A percentile compares a stretch with the other conserved stretches of the same genome.
phyloP scores from a whole-genome alignment of 2,888 invertebrate species.

The Baronia brevicornis region DNA sequence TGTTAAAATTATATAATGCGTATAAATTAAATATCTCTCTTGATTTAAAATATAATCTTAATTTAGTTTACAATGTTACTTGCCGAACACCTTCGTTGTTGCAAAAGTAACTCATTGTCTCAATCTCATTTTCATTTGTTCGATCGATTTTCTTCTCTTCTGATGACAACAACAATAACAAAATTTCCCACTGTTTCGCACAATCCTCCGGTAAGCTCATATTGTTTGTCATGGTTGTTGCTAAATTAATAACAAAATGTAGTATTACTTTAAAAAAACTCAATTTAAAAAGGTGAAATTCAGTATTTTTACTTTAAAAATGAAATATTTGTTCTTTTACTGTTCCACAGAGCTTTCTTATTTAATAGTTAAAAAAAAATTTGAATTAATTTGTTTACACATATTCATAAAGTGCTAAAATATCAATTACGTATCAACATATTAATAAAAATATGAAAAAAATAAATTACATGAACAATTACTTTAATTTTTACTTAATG shows the following conservation, averaged over 20 bases:
- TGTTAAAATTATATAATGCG: too few species aligned
- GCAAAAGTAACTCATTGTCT: conserved; percentile 56
- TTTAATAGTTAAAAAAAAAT: too few species aligned
- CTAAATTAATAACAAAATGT: conserved; percentile 17
- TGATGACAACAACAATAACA: conserved; percentile 51
- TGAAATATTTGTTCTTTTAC: conserved; percentile 2
- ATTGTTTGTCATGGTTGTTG: conserved; percentile 34
- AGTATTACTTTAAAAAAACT: conserved; percentile 4
- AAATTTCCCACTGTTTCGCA: conserved; percentile 61
- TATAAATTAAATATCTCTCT: too few species aligned
- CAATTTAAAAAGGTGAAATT: conserved; percentile 7
- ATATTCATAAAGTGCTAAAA: too few species aligned
- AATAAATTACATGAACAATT: too few species aligned
- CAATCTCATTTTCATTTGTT: conserved; percentile 49
- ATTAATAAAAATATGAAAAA: too few species aligned
- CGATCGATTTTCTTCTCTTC: conserved; percentile 64
- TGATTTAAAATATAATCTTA: too few species aligned
- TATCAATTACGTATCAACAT: too few species aligned
- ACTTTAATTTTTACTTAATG: too few species aligned
- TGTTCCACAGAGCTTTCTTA: too few species aligned
- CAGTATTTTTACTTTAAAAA: conserved; percentile 4
- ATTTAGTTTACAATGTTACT: too few species aligned
- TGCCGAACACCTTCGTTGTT: conserved; percentile 56
- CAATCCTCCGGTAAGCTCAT: conserved; percentile 50
- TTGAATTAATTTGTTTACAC: too few species aligned